These are phyloP conservation scores for Copidosoma floridanum DNA, from an alignment of 1,140 invertebrate genomes.

Conservation along the genomic window DNA sequence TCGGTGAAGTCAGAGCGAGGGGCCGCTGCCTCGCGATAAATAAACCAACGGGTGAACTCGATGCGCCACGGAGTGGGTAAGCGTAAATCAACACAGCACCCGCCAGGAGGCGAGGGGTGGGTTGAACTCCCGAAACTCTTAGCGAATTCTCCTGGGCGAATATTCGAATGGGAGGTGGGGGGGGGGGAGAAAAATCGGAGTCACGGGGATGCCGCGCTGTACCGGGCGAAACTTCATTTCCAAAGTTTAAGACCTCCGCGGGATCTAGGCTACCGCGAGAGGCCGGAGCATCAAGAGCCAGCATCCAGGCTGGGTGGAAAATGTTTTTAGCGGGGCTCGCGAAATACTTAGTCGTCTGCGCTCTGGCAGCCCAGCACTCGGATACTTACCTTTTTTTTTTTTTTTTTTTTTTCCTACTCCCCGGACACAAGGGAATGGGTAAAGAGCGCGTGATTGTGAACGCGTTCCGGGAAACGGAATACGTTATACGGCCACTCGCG, in stretches of 20 bases:
- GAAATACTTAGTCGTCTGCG: too few relatives aligned
- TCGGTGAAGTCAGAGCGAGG: too few relatives aligned
- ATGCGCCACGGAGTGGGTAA: neutral
- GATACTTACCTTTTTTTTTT: too few relatives aligned
- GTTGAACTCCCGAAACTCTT: conserved; percentile 1
- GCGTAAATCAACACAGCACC: conserved; percentile 20
- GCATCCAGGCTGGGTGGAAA: too few relatives aligned
- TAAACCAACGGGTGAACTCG: neutral
- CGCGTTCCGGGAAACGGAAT: too few relatives aligned
- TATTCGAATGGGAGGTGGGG: neutral
- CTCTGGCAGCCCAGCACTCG: too few relatives aligned
- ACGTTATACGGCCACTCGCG: too few relatives aligned
- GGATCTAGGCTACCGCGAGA: neutral
- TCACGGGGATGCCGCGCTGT: neutral
- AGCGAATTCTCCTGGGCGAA: neutral
- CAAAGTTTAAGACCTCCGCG: conserved; percentile 7
- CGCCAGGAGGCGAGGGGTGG: too few relatives aligned
- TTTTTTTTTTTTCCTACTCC: too few relatives aligned
- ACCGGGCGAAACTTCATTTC: conserved; percentile 9
- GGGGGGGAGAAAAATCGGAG: neutral
- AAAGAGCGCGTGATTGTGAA: too few relatives aligned
- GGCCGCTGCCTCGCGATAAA: conserved; percentile 15
- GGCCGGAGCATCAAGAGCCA: neutral
- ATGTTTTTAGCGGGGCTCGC: too few relatives aligned
- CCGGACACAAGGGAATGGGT: too few relatives aligned